These are phyloP conservation scores for Chelonoidis abingdonii DNA, from an alignment of 2,113 vertebrate genomes.

Conservation along the genomic window DNA sequence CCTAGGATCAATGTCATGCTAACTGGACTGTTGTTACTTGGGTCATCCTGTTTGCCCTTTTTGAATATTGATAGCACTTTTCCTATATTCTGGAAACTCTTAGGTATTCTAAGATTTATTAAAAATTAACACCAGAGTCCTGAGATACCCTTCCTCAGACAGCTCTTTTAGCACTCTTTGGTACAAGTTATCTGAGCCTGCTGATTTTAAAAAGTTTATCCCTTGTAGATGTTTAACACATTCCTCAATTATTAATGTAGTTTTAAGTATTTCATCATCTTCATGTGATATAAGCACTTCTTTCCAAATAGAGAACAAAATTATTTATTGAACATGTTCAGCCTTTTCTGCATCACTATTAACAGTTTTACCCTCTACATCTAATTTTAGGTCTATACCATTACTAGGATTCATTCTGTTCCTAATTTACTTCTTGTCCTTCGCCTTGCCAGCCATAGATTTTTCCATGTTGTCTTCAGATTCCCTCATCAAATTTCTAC, in stretches of 20 bases:
- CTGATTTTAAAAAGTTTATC: neutral
- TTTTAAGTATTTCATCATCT: neutral
- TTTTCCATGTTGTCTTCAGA: neutral
- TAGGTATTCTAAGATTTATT: constrained; percentile 18
- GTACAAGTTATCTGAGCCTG: neutral
- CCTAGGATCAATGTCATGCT: neutral
- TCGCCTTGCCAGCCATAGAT: neutral
- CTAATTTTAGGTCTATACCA: neutral
- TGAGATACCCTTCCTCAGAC: neutral
- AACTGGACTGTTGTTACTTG: constrained; percentile 29
- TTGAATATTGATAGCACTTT: neutral
- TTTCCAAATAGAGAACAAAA: neutral
- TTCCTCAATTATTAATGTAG: neutral
- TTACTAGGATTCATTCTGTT: neutral
- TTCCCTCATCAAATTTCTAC: neutral
- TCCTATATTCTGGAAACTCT: constrained; percentile 9
- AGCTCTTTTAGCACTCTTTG: neutral
- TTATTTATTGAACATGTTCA: neutral
- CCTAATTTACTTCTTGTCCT: neutral
- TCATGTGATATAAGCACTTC: neutral
- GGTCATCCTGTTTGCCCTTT: constrained; percentile 18
- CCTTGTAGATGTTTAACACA: neutral
- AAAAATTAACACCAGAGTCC: neutral
- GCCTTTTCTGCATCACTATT: neutral
- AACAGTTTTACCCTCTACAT: neutral